A percentile compares a stretch with the other conserved stretches of the same genome.
phyloP scores from a whole-genome alignment of 2,888 invertebrate genomes.

The Deilephila elpenor region DNA sequence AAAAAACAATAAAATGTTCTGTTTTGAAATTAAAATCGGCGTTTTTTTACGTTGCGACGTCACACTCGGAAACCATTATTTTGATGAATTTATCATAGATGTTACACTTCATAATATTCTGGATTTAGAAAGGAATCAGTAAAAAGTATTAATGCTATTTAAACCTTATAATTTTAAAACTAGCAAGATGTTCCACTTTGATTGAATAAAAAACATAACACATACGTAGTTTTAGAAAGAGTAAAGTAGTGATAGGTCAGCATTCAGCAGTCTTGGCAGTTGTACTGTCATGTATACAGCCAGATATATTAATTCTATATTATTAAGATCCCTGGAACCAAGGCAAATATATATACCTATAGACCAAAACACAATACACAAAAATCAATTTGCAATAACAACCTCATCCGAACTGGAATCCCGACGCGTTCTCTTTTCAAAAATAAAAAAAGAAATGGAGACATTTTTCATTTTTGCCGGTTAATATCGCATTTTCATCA shows the following conservation, averaged over 20 bases:
- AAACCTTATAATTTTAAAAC: no score
- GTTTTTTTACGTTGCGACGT: conserved; percentile 53
- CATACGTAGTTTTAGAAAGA: no score
- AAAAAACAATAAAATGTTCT: conserved; percentile 82
- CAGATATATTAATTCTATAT: neutral
- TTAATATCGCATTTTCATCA: conserved; percentile 77
- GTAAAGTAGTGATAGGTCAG: no score
- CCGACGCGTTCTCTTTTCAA: neutral
- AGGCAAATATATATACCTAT: neutral
- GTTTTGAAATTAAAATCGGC: conserved; percentile 77
- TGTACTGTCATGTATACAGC: no score
- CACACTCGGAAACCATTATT: neutral
- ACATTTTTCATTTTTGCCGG: conserved; percentile 32
- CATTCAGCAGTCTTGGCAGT: no score
- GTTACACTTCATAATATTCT: no score
- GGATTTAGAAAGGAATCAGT: no score
- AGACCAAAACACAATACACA: neutral
- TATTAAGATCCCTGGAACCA: neutral
- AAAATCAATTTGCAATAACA: conserved; percentile 12
- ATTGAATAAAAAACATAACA: no score
- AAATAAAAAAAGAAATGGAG: conserved; percentile 33
- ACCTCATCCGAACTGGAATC: neutral
- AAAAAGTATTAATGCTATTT: no score
- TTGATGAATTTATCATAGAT: neutral
- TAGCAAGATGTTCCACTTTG: no score